phyloP scores from a whole-genome alignment of 1,140 invertebrate species.

The Ganaspis sp. region DNA sequence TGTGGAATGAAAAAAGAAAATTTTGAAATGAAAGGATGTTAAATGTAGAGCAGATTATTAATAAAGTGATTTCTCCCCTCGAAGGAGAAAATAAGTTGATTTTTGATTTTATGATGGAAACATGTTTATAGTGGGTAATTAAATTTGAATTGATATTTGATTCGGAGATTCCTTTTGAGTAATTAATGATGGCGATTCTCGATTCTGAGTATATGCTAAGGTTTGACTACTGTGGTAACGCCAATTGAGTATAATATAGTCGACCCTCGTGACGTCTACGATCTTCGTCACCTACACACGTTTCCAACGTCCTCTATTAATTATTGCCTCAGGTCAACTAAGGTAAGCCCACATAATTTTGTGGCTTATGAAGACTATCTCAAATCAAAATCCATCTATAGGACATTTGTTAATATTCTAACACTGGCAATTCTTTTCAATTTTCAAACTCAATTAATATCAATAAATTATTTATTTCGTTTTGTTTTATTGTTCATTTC shows the following conservation, averaged over 20 bases:
- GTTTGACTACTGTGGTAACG: neutral
- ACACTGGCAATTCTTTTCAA: no score
- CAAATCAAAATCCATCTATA: neutral
- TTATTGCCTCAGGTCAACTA: neutral
- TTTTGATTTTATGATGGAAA: no score
- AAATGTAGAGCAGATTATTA: no score
- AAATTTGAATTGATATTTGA: neutral
- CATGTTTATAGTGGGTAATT: no score
- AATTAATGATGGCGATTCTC: neutral
- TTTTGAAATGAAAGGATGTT: no score
- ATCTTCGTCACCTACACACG: neutral
- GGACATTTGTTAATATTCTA: no score
- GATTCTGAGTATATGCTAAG: neutral
- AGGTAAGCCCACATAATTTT: neutral
- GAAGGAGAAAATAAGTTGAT: no score
- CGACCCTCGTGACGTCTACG: neutral
- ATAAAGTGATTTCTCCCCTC: no score
- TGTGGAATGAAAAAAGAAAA: no score
- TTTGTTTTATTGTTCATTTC: no score
- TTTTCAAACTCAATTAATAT: no score
- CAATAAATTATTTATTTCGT: no score
- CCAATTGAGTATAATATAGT: neutral
- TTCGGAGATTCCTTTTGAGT: neutral
- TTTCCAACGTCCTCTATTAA: neutral
- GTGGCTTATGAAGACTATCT: neutral